Conservation (phyloP, 2,888 invertebrate genomes). For the Neocrepidodera transversa region DNA sequence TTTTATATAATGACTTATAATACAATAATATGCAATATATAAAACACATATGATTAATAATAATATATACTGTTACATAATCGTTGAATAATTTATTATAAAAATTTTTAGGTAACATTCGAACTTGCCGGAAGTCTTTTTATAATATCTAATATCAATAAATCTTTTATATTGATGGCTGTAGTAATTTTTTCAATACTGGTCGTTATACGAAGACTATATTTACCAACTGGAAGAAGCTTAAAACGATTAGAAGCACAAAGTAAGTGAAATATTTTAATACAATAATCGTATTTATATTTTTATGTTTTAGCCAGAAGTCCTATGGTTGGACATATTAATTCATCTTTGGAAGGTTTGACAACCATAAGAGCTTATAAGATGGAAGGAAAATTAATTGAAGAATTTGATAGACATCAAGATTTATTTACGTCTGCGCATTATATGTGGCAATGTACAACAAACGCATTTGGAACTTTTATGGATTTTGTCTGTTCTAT, state of each 20-base stretch:
- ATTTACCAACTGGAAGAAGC: slow-evolving; percentile 49
- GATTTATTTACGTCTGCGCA: slow-evolving; percentile 55
- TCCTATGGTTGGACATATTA: slow-evolving; percentile 56
- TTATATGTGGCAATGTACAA: slow-evolving; percentile 50
- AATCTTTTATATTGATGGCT: slow-evolving; percentile 44
- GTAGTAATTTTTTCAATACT: slow-evolving; percentile 42
- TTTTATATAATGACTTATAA: too few species aligned
- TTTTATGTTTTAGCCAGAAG: slow-evolving; percentile 51
- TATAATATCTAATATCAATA: slow-evolving; percentile 44
- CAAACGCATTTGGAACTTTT: slow-evolving; percentile 53
- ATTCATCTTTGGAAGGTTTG: slow-evolving; percentile 58
- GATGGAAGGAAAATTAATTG: slow-evolving; percentile 51
- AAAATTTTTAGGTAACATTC: slow-evolving; percentile 39
- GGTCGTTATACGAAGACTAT: slow-evolving; percentile 41
- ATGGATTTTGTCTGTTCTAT: slow-evolving; percentile 49
- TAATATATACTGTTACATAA: too few species aligned
- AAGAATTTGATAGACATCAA: slow-evolving; percentile 56
- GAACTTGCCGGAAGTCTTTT: slow-evolving; percentile 40
- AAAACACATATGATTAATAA: too few species aligned
- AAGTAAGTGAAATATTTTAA: slow-evolving; percentile 42
- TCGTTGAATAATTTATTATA: too few species aligned
- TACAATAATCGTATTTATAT: too few species aligned
- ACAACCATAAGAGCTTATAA: slow-evolving; percentile 56
- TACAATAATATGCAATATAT: too few species aligned
- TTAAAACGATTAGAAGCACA: slow-evolving; percentile 50